Percentiles rank a stretch among this genome's conserved stretches.
Conservation (phyloP, 2,113 vertebrate genomes). For the Podarcis muralis region DNA sequence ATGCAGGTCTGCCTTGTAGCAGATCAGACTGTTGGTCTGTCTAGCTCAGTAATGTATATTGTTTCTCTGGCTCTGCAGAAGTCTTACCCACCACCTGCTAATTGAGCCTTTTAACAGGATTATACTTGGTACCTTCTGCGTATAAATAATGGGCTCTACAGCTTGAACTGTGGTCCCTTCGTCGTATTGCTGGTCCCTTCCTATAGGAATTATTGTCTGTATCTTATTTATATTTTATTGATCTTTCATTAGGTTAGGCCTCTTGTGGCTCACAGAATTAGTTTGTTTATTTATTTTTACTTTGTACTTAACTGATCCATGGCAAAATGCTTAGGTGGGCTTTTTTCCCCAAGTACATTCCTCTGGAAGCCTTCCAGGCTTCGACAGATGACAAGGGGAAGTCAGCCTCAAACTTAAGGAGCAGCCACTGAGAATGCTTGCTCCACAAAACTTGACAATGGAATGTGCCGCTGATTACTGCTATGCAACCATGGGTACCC, state of each 20-base stretch:
- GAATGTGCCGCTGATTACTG: too few species aligned
- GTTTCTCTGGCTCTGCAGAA: background rate
- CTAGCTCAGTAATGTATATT: background rate
- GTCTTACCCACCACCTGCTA: background rate
- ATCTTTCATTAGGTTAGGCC: background rate
- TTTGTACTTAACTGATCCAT: background rate
- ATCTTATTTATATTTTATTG: background rate
- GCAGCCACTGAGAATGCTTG: background rate
- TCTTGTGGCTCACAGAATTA: background rate
- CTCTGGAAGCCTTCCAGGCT: background rate
- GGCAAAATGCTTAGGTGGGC: background rate
- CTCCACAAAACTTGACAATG: background rate
- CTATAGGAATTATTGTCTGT: background rate
- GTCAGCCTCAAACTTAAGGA: background rate
- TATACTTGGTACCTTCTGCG: background rate
- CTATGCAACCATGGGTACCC: too few species aligned
- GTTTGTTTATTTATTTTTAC: too few species aligned
- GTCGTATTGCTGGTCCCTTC: background rate
- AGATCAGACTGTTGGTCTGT: background rate
- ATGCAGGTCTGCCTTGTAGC: background rate
- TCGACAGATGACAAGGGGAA: background rate
- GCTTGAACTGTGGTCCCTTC: background rate
- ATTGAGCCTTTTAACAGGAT: background rate
- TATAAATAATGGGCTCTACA: background rate
- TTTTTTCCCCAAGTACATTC: background rate